These are phyloP conservation scores for Halictus ligatus DNA, from an alignment of 2,888 invertebrate genomes.

Conservation along the genomic window DNA sequence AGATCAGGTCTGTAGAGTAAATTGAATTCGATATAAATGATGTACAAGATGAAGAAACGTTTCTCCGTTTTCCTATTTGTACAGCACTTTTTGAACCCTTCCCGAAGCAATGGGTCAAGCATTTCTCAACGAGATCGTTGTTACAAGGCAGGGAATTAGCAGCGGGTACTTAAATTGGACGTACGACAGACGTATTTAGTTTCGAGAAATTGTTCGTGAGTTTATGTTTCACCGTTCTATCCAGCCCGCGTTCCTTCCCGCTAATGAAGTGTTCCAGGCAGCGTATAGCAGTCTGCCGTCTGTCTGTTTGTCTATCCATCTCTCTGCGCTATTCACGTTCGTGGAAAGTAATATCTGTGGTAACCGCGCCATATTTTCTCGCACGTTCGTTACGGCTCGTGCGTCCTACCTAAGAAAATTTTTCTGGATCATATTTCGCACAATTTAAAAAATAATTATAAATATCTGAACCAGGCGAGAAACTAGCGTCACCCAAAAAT, in stretches of 20 bases:
- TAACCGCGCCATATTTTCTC: neutral
- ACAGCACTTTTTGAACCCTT: neutral
- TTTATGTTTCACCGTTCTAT: constrained; percentile 6
- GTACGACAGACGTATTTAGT: constrained; percentile 9
- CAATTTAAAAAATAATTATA: neutral
- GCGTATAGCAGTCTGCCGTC: constrained; percentile 21
- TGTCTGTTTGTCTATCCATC: constrained; percentile 31
- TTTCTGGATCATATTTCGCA: neutral
- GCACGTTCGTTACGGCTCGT: neutral
- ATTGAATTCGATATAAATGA: too few species aligned
- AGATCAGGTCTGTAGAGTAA: too few species aligned
- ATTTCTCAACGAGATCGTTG: neutral
- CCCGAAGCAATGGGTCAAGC: neutral
- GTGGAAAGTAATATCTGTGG: constrained; percentile 33
- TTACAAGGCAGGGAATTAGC: neutral
- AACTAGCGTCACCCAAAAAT: neutral
- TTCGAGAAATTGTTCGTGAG: constrained; percentile 36
- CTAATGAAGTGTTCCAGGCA: constrained; percentile 40
- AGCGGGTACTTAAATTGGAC: neutral
- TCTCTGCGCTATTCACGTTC: constrained; percentile 14
- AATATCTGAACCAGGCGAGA: neutral
- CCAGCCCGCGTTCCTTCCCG: constrained; percentile 11
- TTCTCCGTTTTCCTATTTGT: neutral
- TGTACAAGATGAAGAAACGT: neutral
- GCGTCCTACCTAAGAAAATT: neutral